These are phyloP conservation scores for Hippocampus guttulatus DNA, from an alignment of 2,113 vertebrate species.

Conservation along the genomic window DNA sequence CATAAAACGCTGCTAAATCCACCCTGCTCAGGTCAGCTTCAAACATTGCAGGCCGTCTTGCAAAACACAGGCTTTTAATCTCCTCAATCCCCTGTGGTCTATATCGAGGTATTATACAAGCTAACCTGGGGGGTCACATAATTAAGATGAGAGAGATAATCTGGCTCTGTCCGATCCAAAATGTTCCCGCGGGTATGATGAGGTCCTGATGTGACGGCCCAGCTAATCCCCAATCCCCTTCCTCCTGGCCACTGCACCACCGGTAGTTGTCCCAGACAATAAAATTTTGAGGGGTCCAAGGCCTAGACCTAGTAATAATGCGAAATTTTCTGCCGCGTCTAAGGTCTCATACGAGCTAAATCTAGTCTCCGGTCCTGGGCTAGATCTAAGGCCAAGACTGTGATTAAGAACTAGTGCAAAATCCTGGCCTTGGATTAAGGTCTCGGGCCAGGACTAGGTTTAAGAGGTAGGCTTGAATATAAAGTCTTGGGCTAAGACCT, in stretches of 20 bases:
- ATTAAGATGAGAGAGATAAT: constrained; percentile 67
- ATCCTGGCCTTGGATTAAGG: background rate
- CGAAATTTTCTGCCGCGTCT: background rate
- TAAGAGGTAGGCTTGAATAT: background rate
- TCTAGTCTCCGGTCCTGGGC: background rate
- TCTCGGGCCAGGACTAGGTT: background rate
- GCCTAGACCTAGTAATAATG: background rate
- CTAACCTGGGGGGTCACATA: constrained; percentile 61
- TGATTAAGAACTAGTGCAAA: background rate
- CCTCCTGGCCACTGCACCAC: constrained; percentile 37
- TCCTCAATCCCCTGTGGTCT: constrained; percentile 56
- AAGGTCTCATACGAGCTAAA: background rate
- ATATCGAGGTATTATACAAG: constrained; percentile 62
- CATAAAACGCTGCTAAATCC: constrained; percentile 49
- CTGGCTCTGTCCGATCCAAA: constrained; percentile 48
- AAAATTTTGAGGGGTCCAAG: constrained; percentile 18
- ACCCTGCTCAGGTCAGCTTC: constrained; percentile 51
- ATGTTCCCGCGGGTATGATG: constrained; percentile 46
- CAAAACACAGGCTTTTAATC: constrained; percentile 62
- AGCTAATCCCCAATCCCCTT: constrained; percentile 41
- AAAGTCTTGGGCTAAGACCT: background rate
- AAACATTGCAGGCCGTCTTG: constrained; percentile 43
- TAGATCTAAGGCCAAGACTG: background rate
- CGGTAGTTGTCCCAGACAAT: constrained; percentile 29
- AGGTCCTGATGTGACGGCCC: constrained; percentile 42